A percentile compares a stretch with the other conserved stretches of the same genome.
These are phyloP conservation scores for Amblyornis subalaris DNA, from an alignment of 2,113 vertebrate species.

Conservation along the genomic window DNA sequence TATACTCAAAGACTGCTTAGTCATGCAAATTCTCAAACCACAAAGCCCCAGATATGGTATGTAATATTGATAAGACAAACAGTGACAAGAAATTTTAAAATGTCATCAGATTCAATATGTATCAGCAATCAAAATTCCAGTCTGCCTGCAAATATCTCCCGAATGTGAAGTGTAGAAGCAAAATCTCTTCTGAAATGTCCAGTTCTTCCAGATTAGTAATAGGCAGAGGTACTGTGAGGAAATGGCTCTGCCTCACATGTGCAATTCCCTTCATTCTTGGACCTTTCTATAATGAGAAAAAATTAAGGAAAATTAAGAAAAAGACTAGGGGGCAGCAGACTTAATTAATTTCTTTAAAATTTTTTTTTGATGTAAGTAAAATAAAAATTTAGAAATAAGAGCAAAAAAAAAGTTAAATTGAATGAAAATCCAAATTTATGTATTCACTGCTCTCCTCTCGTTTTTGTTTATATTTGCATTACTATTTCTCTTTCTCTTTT, in stretches of 20 bases:
- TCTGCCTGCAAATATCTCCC: neutral
- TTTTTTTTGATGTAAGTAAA: neutral
- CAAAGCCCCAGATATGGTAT: neutral
- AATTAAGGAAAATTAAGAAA: neutral
- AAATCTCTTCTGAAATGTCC: neutral
- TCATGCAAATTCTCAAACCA: neutral
- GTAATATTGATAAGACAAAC: neutral
- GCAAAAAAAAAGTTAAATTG: neutral
- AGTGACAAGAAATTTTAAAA: neutral
- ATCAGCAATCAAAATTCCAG: neutral
- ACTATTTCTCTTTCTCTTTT: neutral
- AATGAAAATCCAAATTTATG: neutral
- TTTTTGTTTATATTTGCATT: neutral
- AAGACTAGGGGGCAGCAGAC: neutral
- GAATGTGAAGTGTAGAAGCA: neutral
- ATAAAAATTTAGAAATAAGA: neutral
- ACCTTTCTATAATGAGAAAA: neutral
- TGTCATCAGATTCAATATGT: neutral
- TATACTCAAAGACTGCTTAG: neutral
- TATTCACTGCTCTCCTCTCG: neutral
- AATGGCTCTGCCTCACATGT: neutral
- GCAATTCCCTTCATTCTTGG: neutral
- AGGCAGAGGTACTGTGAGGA: neutral
- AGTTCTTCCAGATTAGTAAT: neutral
- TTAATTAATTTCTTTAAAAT: neutral